These are phyloP conservation scores for Himalopsyche kuldschensis DNA, from an alignment of 2,888 invertebrate species.

Conservation along the genomic window DNA sequence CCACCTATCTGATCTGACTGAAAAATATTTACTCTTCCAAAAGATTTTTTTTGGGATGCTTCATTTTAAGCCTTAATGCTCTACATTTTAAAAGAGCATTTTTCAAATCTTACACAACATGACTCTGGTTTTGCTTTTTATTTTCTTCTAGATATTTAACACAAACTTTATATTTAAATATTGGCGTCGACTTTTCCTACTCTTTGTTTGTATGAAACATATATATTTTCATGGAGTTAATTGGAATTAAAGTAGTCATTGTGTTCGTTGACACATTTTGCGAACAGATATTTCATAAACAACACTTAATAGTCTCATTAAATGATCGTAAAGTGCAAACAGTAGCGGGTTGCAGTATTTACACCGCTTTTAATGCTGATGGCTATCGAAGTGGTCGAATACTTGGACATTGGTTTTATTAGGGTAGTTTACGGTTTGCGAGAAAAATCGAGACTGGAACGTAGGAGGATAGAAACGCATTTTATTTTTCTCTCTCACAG, in stretches of 20 bases:
- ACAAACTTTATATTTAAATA: too few species aligned
- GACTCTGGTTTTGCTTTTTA: too few species aligned
- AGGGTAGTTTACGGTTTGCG: constrained; percentile 12
- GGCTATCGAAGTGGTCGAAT: constrained; percentile 11
- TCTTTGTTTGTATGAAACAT: background rate
- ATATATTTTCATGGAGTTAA: background rate
- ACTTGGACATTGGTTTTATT: constrained; percentile 19
- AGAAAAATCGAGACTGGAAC: background rate
- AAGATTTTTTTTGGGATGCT: too few species aligned
- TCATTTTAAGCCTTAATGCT: too few species aligned
- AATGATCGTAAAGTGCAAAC: background rate
- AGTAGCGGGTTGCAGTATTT: constrained; percentile 4
- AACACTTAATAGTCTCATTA: constrained; percentile 6
- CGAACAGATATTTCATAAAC: background rate
- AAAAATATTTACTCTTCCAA: too few species aligned
- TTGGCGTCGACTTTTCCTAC: too few species aligned
- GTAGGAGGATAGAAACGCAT: background rate
- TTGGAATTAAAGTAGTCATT: background rate
- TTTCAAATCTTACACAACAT: too few species aligned
- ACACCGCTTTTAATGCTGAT: constrained; percentile 11
- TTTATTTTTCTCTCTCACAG: background rate
- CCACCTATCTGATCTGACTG: too few species aligned
- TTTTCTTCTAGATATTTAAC: too few species aligned
- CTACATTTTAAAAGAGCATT: too few species aligned
- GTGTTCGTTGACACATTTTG: background rate